These are phyloP conservation scores for Iguana delicatissima DNA, from an alignment of 2,797 vertebrate genomes.

Conservation along the genomic window DNA sequence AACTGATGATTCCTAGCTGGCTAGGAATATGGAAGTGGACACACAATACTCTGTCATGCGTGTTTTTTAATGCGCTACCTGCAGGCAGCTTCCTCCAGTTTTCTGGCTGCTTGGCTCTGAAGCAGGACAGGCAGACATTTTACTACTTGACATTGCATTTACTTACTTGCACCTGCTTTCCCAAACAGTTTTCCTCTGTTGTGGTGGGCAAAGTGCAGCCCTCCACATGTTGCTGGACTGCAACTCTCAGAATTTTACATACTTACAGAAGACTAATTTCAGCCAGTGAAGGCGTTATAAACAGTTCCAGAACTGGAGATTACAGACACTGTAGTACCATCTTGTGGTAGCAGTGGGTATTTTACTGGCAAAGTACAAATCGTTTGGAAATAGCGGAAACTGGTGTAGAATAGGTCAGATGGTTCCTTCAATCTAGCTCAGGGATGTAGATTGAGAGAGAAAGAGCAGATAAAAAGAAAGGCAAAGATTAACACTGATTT, in stretches of 20 bases:
- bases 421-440: background rate
- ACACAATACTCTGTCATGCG: no score
- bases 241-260: background rate
- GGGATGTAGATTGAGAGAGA: no score
- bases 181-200: background rate
- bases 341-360: constrained; percentile 44
- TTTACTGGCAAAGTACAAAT: background rate
- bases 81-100: constrained; percentile 89
- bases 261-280: no score
- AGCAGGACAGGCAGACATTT: constrained; percentile 90
- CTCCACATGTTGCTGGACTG: background rate
- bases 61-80: constrained; percentile 79
- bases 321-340: constrained; percentile 46
- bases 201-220: background rate
- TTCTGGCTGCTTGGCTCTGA: constrained; percentile 91
- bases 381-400: no score
- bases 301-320: constrained; percentile 7
- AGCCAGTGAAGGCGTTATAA: accelerated
- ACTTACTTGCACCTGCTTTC: background rate
- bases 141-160: constrained; percentile 73
- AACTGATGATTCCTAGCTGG: no score
- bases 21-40: no score
- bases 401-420: background rate
- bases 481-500: no score
- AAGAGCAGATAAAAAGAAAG: no score